Base-by-base conservation (phyloP, 2,888 invertebrate species). In the Seira sanloemensis region DNA sequence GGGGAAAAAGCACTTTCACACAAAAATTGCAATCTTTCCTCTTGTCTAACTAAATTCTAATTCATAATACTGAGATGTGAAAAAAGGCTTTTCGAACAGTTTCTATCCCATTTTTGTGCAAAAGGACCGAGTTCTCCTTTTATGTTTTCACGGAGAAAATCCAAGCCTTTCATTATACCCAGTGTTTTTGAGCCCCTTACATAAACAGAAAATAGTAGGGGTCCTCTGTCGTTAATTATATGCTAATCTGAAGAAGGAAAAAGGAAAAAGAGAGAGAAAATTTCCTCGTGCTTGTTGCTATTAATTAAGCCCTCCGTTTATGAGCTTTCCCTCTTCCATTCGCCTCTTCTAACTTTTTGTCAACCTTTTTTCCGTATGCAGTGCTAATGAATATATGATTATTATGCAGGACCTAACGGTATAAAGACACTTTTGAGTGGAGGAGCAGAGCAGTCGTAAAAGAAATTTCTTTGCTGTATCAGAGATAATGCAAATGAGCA, bases 61-160 rank as follows among this genome's bases (percentile, higher is more conserved):
- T 80, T 80, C 80, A 74, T 74, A 80, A 80, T n/a, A n/a, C n/a
- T n/a, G n/a, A n/a, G n/a, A n/a, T n/a, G n/a, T 67, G 80, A 74
- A 80, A 80, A 80, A 46, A 67, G 73, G 27, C 50, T 50, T 50
- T 50, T 50, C n/a, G 50, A 50, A 50, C n/a, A 50, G 12, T 2
- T 50, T 50, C 5, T 50, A 2, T 50, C 5, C 50, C 5, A 2
- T 2, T 50, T 50, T 50, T 18, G 37, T 37, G 4, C 37, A 37
- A 12, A 7, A 4, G 12, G 37, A 37, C n/a, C n/a, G n/a, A n/a
- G n/a, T 2, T 50, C 16, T 50, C 5, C 50, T 50, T 50, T 50
- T 37, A 37, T 2, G 50, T 50, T n/a, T n/a, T 50, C 50, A 50
- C 12, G n/a, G 50, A 18, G 16, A 50, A 50, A 50, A 50, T 50